Conservation (phyloP, 2,888 invertebrate genomes). For the Agrotis segetum region DNA sequence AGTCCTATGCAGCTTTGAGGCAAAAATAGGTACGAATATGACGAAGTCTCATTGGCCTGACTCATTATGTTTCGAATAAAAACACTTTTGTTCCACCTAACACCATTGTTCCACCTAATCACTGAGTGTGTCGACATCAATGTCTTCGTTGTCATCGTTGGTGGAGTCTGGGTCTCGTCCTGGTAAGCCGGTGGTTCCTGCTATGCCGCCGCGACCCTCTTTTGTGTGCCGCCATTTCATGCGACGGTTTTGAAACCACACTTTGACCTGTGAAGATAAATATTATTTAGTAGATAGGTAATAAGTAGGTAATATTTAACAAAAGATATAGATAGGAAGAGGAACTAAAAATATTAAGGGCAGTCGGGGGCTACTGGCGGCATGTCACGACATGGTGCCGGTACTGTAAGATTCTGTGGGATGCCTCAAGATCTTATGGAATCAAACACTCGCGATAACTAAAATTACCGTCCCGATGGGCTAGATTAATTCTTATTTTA, state of each 20-base stretch:
- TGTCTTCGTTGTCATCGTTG: conserved; percentile 86
- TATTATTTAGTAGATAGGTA: background rate
- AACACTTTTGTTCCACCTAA: conserved; percentile 6
- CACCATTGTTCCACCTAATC: conserved; percentile 73
- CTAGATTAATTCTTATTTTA: no score
- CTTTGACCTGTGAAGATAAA: conserved; percentile 93
- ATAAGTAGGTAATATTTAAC: no score
- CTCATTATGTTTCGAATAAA: conserved; percentile 25
- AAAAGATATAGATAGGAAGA: no score
- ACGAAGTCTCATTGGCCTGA: conserved; percentile 12
- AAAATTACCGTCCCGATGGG: no score
- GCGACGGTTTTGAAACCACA: conserved; percentile 98
- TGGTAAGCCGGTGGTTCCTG: conserved; percentile 67
- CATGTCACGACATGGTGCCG: no score
- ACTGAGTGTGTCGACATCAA: conserved; percentile 89
- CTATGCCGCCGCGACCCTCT: conserved; percentile 88
- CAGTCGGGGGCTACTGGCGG: no score
- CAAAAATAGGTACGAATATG: background rate
- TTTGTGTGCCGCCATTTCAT: conserved; percentile 97
- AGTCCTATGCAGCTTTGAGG: background rate
- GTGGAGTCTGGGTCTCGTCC: conserved; percentile 78
- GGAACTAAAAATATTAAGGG: no score
- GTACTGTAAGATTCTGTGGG: no score
- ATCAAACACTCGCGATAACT: no score
- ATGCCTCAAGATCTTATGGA: no score